Evolutionary conservation across 2,888 invertebrate genomes (phyloP).

Genomic region (Drosophila neutralis): DNA sequence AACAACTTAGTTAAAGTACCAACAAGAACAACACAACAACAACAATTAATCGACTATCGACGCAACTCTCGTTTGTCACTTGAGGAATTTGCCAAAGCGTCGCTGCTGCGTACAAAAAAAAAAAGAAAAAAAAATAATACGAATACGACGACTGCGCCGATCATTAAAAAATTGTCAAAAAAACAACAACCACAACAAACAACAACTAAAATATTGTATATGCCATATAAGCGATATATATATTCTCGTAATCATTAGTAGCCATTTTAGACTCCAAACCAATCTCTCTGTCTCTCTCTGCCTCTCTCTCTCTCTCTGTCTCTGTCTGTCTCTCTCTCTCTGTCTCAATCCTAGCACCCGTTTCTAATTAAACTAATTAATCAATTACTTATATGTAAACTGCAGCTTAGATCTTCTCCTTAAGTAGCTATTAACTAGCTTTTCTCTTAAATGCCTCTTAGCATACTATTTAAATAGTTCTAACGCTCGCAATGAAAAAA

Average conservation of each 20-base stretch:
- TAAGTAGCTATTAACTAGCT: conserved; percentile 29
- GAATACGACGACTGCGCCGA: conserved; percentile 65
- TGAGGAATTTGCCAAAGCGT: conserved; percentile 82
- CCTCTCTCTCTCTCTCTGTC: neutral
- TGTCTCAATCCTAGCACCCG: conserved; percentile 46
- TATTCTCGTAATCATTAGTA: conserved; percentile 48
- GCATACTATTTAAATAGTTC: conserved; percentile 27
- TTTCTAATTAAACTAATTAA: conserved; percentile 19
- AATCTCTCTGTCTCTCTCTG: conserved; percentile 14
- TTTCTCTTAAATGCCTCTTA: conserved; percentile 35
- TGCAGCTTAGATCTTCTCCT: conserved; percentile 50
- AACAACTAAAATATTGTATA: conserved; percentile 43
- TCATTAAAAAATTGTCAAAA: conserved; percentile 41
- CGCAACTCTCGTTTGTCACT: conserved; percentile 41
- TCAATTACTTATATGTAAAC: conserved; percentile 16
- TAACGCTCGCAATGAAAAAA: conserved; percentile 35
- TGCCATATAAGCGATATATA: conserved; percentile 45
- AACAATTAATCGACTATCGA: conserved; percentile 29
- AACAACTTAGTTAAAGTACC: conserved; percentile 19
- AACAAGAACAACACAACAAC: conserved; percentile 20
- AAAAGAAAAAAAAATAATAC: conserved; percentile 32
- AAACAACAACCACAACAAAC: conserved; percentile 8
- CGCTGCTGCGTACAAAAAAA: conserved; percentile 60
- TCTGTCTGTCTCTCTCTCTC: conserved; percentile 13
- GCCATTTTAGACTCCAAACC: conserved; percentile 31